Evolutionary conservation across 2,888 invertebrate species (phyloP).

Genomic region (Carterocephalus palaemon): DNA sequence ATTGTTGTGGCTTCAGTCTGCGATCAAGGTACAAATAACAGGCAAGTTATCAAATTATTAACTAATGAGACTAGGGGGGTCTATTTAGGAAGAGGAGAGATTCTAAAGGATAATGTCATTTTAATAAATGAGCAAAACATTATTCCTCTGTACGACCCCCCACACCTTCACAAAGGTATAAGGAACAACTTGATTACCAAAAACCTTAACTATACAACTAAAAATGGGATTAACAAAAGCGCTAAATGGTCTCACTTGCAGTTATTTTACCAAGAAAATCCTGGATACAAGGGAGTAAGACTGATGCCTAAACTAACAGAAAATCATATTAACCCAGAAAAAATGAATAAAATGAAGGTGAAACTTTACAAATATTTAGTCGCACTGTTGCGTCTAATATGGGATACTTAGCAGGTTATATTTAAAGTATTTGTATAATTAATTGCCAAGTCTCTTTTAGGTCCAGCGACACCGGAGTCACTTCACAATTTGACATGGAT

Average conservation of each 20-base stretch:
- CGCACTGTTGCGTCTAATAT: slow-evolving; percentile 12
- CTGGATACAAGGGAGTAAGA: slow-evolving; percentile 14
- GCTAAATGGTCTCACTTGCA: slow-evolving; percentile 25
- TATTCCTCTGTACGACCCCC: neutral
- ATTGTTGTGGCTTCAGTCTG: neutral
- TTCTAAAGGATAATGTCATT: too few species aligned
- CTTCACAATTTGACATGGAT: neutral
- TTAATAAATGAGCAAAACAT: neutral
- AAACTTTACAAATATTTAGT: slow-evolving; percentile 26
- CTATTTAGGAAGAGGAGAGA: too few species aligned
- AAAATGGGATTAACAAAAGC: slow-evolving; percentile 19
- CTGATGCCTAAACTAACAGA: slow-evolving; percentile 25
- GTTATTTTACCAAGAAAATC: slow-evolving; percentile 8
- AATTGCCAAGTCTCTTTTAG: neutral
- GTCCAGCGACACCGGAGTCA: neutral
- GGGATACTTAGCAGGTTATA: slow-evolving; percentile 2
- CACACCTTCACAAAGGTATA: neutral
- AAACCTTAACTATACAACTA: slow-evolving; percentile 12
- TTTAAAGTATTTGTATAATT: too few species aligned
- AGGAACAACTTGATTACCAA: slow-evolving; percentile 5
- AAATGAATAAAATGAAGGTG: slow-evolving; percentile 25
- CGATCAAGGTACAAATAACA: neutral
- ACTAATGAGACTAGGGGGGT: too few species aligned
- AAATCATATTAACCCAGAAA: slow-evolving; percentile 19
- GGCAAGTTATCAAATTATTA: neutral